phyloP scores from a whole-genome alignment of 2,888 invertebrate genomes.

The Ormyrus thymus region DNA sequence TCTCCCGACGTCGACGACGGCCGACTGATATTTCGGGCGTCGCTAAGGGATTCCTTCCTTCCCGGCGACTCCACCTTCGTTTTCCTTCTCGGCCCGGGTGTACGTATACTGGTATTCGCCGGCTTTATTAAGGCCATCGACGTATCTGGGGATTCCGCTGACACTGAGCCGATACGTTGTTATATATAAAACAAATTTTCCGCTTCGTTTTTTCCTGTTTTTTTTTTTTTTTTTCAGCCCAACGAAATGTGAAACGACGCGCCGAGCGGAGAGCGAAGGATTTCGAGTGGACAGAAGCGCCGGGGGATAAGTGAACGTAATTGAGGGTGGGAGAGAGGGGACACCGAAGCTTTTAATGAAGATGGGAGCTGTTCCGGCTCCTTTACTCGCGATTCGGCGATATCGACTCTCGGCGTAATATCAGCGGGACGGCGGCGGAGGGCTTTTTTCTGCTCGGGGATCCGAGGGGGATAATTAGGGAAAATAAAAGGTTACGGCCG shows the following conservation, averaged over 20 bases:
- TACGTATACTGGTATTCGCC: neutral
- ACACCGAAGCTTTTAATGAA: slow-evolving; percentile 52
- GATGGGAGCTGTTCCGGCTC: slow-evolving; percentile 3
- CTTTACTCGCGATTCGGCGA: no score
- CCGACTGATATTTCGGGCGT: slow-evolving; percentile 33
- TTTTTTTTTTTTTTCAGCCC: neutral
- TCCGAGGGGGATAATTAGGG: no score
- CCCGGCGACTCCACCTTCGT: neutral
- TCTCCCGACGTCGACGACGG: neutral
- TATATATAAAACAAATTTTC: slow-evolving; percentile 41
- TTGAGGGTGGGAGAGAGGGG: slow-evolving; percentile 26
- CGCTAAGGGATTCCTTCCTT: slow-evolving; percentile 34
- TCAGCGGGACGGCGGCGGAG: no score
- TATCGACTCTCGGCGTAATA: no score
- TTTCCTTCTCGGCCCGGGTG: slow-evolving; percentile 2
- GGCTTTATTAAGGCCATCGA: no score
- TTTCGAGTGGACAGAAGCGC: slow-evolving; percentile 26
- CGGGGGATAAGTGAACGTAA: slow-evolving; percentile 42
- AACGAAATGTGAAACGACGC: slow-evolving; percentile 17
- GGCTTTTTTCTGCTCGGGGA: neutral
- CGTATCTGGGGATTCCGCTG: neutral
- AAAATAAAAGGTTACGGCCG: no score
- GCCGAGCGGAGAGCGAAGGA: slow-evolving; percentile 22
- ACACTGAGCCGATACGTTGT: slow-evolving; percentile 22
- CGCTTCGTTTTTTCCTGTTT: slow-evolving; percentile 33